Conservation (phyloP, 2,888 invertebrate species). For the Gibbula magus region DNA sequence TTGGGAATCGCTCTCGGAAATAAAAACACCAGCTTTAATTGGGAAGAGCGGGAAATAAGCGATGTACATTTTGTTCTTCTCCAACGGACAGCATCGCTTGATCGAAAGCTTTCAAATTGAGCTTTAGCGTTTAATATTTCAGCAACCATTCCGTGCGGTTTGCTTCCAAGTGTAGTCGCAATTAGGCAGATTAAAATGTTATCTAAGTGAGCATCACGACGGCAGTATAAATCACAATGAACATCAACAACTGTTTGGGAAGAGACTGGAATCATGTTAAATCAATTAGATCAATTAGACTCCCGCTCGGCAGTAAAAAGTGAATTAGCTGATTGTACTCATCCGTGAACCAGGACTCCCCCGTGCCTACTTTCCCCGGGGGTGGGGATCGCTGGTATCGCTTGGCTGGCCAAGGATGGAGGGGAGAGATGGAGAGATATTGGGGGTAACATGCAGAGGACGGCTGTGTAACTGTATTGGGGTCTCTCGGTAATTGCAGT, state of each 20-base stretch:
- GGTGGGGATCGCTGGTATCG: constrained; percentile 2
- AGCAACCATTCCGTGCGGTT: constrained; percentile 22
- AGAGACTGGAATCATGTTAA: constrained; percentile 27
- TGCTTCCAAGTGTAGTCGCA: constrained; percentile 3
- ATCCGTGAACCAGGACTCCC: constrained; percentile 27
- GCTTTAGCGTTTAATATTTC: constrained; percentile 21
- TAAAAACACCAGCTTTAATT: constrained; percentile 23
- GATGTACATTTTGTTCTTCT: constrained; percentile 19
- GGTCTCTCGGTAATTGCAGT: background rate
- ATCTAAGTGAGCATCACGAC: constrained; percentile 23
- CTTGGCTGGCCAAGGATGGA: constrained; percentile 12
- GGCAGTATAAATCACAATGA: constrained; percentile 24
- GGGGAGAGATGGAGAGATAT: background rate
- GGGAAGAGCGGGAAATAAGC: constrained; percentile 15
- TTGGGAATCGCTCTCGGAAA: background rate
- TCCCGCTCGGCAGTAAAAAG: constrained; percentile 30
- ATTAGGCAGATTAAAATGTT: constrained; percentile 31
- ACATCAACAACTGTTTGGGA: constrained; percentile 35
- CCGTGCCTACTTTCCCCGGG: constrained; percentile 23
- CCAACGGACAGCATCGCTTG: background rate
- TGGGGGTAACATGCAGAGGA: background rate
- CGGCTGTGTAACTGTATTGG: background rate
- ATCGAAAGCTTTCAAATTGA: constrained; percentile 18
- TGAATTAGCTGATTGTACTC: constrained; percentile 34
- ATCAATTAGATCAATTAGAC: constrained; percentile 32